A percentile compares a stretch with the other conserved stretches of the same genome.
Evolutionary conservation across 2,888 invertebrate species (phyloP).

Genomic region (Entomobrya multifasciata): DNA sequence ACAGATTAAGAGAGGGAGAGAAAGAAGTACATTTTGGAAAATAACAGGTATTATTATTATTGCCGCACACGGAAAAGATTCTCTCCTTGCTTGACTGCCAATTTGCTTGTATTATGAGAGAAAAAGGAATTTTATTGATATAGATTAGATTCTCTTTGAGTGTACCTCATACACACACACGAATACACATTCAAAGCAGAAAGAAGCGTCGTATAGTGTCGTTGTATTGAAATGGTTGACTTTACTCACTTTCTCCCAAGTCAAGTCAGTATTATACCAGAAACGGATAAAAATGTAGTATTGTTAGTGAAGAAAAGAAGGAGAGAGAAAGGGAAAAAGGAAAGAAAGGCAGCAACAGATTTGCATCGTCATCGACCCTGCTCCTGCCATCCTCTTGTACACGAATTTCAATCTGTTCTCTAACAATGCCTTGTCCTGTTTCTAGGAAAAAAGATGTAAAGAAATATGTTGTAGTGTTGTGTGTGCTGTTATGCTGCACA

Average conservation of each 20-base stretch:
- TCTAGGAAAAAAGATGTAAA: neutral
- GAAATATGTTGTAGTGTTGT: neutral
- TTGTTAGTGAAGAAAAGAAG: neutral
- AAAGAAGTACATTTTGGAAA: conserved; percentile 19
- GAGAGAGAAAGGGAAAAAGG: conserved; percentile 5
- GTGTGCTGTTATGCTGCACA: neutral
- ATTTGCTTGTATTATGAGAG: conserved; percentile 43
- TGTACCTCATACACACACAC: conserved; percentile 13
- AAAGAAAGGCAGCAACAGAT: conserved; percentile 64
- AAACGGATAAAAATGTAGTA: conserved; percentile 7
- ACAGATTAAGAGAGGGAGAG: neutral
- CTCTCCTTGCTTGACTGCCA: conserved; percentile 36
- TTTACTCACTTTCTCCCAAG: conserved; percentile 21
- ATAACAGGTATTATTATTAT: conserved; percentile 40
- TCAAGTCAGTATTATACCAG: too few species aligned
- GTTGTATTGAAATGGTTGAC: conserved; percentile 5
- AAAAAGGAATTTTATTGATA: conserved; percentile 55
- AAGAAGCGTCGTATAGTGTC: too few species aligned
- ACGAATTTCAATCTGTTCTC: conserved; percentile 41
- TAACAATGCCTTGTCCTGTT: conserved; percentile 18
- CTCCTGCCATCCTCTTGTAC: conserved; percentile 14
- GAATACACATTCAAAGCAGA: neutral
- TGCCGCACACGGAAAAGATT: conserved; percentile 19
- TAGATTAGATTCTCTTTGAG: conserved; percentile 44
- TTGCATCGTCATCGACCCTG: conserved; percentile 61